Evolutionary conservation across 2,888 invertebrate genomes (phyloP), one percentile per base, ranked within the genome.

Genomic region (Cenopis cana): DNA sequence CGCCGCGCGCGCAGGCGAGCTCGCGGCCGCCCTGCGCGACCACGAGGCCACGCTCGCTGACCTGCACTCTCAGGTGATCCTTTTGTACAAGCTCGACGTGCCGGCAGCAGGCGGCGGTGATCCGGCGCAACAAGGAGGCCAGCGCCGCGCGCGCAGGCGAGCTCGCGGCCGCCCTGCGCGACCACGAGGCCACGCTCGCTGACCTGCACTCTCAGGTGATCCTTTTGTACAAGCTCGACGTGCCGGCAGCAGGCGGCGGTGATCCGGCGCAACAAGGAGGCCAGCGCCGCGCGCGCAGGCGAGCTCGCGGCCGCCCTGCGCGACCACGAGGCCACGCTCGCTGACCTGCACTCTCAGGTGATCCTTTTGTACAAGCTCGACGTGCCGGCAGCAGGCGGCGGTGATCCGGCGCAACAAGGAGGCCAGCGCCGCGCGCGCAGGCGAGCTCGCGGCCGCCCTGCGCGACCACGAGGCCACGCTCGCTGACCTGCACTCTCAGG

Each of bases 1-100:
- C 49, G 96, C 96, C 0, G 95, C 96, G 74, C 94, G 95, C 71
- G 94, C 97, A 33, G 95, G 95, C 74, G 96, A 97, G 72, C 86
- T 96, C 0, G 94, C 96, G 74, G 94, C 94, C 56, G 94, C 95
- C 54, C 87, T 96, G 54, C 94, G 94, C 68, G 91, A 94, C 36
- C 85, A 95, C 33, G 95, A 96, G 80, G 94, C 94, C 20, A 95
- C 95, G 36, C 85, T 96, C 1, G 94, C 95, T 55, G 94, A 95
- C 79, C 86, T 94, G 69, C 92, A 94, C 75, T 90, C 91, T 2
- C 91, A 93, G 85, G 93, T 93, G 14, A 20, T 14, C 17, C 9
- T 10, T 33, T 0, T 33, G 33, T 33, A 33, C 9, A 56, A 56
- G 33, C 33, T 56, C 20, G 54, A 3, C 24, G 24, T 24, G 20